Conservation (phyloP, 1,140 invertebrate species). For the Eciton burchellii region DNA sequence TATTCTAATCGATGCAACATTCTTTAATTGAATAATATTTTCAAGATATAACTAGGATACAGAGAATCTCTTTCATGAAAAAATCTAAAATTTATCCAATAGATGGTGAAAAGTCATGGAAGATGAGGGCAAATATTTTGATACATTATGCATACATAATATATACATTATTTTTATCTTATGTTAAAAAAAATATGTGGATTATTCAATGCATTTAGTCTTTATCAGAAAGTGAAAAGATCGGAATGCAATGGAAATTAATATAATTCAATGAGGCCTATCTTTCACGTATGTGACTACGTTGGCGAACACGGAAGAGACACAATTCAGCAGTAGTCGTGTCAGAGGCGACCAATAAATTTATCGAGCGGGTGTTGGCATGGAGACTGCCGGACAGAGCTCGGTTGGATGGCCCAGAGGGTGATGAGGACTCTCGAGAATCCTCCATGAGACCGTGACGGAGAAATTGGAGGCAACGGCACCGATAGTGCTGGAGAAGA, state of each 20-base stretch:
- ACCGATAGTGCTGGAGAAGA: conserved; percentile 59
- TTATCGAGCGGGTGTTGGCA: conserved; percentile 86
- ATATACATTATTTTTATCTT: not conserved
- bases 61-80: no score
- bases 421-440: conserved; percentile 84
- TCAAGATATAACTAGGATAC: no score
- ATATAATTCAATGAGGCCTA: not conserved
- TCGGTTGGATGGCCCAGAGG: conserved; percentile 83
- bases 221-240: not conserved
- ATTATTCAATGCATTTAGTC: no score
- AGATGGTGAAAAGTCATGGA: not conserved
- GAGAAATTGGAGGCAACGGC: conserved; percentile 81
- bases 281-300: conserved; percentile 1
- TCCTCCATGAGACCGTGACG: conserved; percentile 84
- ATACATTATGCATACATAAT: no score
- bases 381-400: conserved; percentile 85
- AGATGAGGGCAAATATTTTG: not conserved
- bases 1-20: no score
- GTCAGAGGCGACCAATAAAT: conserved; percentile 85
- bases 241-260: not conserved
- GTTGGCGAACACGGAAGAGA: conserved; percentile 55
- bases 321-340: conserved; percentile 74
- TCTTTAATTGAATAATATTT: no score
- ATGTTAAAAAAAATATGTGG: not conserved
- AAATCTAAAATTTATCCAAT: no score